These are phyloP conservation scores for Gymnodraco acuticeps DNA, from an alignment of 2,797 vertebrate species.

Conservation along the genomic window DNA sequence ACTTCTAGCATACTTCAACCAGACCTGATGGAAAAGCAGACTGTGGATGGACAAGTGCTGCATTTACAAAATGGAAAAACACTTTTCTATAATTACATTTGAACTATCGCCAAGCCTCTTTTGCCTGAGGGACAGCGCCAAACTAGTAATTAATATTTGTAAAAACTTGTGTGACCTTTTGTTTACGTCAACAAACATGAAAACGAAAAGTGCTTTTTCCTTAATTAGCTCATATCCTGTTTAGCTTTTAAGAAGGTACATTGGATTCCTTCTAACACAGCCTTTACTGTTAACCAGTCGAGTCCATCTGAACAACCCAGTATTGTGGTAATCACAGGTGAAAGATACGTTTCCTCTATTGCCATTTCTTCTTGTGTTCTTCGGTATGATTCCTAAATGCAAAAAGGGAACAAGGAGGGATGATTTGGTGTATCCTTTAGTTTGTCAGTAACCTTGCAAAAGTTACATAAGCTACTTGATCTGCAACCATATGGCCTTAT, in stretches of 20 bases:
- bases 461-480: not conserved
- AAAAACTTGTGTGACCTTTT: conserved; percentile 8
- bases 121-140: not conserved
- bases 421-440: not conserved
- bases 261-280: no score
- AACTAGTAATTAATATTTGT: conserved; percentile 7
- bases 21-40: no score
- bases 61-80: not conserved
- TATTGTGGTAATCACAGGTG: no score
- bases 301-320: not conserved
- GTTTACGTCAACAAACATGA: not conserved
- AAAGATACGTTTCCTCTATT: no score
- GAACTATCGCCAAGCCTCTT: not conserved
- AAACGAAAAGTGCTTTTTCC: no score
- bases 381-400: not conserved
- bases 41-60: not conserved
- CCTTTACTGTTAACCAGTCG: no score
- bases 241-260: no score
- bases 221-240: not conserved
- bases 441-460: not conserved
- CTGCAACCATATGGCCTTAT: not conserved
- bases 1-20: not conserved
- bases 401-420: not conserved
- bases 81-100: not conserved
- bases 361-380: no score